A percentile compares a stretch with the other conserved stretches of the same genome.
These are phyloP conservation scores for Ginglymostoma cirratum DNA, from an alignment of 2,113 vertebrate genomes.

Conservation along the genomic window DNA sequence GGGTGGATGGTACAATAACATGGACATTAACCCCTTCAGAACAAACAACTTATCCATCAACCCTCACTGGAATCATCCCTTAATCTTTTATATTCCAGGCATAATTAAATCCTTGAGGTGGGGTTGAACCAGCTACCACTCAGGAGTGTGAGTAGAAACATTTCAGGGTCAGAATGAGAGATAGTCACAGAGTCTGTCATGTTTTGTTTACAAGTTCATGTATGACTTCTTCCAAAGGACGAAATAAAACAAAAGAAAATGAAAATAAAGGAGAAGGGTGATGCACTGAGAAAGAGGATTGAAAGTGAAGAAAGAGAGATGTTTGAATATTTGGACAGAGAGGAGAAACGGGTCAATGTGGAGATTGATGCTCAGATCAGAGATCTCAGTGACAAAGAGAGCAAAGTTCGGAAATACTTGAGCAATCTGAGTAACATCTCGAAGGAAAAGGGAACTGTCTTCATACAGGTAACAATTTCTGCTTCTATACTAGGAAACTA, in stretches of 20 bases:
- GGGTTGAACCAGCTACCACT: neutral
- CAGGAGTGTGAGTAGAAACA: neutral
- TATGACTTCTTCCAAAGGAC: neutral
- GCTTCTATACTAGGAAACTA: neutral
- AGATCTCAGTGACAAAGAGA: neutral
- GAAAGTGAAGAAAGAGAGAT: neutral
- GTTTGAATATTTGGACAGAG: neutral
- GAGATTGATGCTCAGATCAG: neutral
- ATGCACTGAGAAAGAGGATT: neutral
- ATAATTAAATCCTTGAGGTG: neutral
- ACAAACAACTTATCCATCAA: no score
- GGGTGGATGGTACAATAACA: no score
- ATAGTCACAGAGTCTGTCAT: neutral
- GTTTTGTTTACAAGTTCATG: neutral
- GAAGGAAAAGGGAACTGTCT: neutral
- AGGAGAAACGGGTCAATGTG: neutral
- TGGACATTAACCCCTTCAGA: no score
- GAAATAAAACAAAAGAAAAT: neutral
- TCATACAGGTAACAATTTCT: slow-evolving; percentile 14
- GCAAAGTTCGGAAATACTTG: neutral
- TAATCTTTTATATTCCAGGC: neutral
- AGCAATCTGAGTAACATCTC: neutral
- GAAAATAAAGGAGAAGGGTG: neutral
- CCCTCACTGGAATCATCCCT: neutral
- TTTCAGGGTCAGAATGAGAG: neutral